Percentiles rank a stretch among this genome's conserved stretches.
phyloP scores from a whole-genome alignment of 2,797 vertebrate species.

The Cyclopterus lumpus region DNA sequence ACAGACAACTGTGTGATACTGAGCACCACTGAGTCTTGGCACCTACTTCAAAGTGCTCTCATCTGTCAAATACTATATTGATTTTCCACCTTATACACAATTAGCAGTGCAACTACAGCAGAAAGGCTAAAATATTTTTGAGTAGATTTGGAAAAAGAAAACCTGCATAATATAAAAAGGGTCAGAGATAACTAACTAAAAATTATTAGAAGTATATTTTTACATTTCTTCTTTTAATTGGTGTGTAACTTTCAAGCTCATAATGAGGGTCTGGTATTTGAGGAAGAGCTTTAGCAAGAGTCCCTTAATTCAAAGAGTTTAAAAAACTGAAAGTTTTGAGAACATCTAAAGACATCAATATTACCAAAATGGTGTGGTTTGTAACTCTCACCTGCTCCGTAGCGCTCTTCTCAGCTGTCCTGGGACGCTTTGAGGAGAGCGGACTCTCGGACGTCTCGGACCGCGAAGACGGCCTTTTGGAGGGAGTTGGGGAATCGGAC shows the following conservation, averaged over 20 bases:
- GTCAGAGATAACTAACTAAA: conserved; percentile 53
- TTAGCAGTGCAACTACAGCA: conserved; percentile 80
- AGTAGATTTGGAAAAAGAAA: conserved; percentile 57
- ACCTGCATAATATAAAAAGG: conserved; percentile 68
- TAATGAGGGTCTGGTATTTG: conserved; percentile 72
- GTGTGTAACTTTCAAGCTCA: conserved; percentile 55
- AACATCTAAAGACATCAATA: conserved; percentile 47
- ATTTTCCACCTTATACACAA: conserved; percentile 86
- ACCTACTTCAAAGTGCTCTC: conserved; percentile 85
- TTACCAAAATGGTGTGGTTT: conserved; percentile 18
- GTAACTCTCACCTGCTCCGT: conserved; percentile 90
- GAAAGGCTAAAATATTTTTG: conserved; percentile 76
- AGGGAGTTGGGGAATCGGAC: conserved; percentile 88
- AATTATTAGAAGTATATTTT: conserved; percentile 64
- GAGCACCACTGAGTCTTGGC: conserved; percentile 74
- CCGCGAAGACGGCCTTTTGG: conserved; percentile 90
- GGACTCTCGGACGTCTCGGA: conserved; percentile 88
- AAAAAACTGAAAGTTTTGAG: conserved; percentile 35
- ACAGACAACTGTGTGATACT: conserved; percentile 75
- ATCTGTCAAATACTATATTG: conserved; percentile 86
- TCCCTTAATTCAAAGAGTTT: conserved; percentile 58
- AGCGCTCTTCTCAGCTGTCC: conserved; percentile 91
- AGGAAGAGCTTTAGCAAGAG: conserved; percentile 55
- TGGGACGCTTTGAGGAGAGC: conserved; percentile 91
- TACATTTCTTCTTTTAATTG: conserved; percentile 64